A percentile compares a stretch with the other conserved stretches of the same genome.
phyloP scores from a whole-genome alignment of 2,888 invertebrate species.

The Heliconius hortense region DNA sequence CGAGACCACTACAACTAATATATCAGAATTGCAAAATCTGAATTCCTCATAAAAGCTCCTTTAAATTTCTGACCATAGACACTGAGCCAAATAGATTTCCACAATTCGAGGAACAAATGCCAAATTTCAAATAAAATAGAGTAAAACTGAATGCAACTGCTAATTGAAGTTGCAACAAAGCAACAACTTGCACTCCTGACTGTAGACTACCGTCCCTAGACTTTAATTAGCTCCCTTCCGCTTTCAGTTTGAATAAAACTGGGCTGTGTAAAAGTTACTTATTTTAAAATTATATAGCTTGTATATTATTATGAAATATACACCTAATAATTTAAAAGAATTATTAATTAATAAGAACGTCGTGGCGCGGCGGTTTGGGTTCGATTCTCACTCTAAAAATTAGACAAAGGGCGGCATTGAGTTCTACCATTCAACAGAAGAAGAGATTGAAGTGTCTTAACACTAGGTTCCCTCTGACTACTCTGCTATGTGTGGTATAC shows the following conservation, averaged over 20 bases:
- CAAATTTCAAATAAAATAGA: slow-evolving; percentile 11
- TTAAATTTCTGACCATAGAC: not conserved
- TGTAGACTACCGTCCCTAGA: not conserved
- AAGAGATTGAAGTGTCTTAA: not conserved
- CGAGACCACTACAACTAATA: not conserved
- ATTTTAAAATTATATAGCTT: not conserved
- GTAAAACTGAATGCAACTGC: not conserved
- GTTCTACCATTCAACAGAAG: no score
- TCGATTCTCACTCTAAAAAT: no score
- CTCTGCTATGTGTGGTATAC: no score
- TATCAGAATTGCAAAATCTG: not conserved
- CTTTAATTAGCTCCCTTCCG: not conserved
- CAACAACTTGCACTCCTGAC: slow-evolving; percentile 1
- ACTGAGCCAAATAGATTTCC: not conserved
- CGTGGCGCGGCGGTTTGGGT: no score
- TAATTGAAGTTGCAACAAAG: slow-evolving; percentile 4
- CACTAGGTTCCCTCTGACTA: not conserved
- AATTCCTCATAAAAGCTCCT: not conserved
- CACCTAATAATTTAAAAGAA: not conserved
- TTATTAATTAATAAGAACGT: no score
- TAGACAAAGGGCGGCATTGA: no score
- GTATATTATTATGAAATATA: not conserved
- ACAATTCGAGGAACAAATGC: not conserved
- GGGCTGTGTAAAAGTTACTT: not conserved
- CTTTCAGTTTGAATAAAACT: not conserved